phyloP scores from a whole-genome alignment of 2,888 invertebrate genomes.

The Polydesmus complanatus region DNA sequence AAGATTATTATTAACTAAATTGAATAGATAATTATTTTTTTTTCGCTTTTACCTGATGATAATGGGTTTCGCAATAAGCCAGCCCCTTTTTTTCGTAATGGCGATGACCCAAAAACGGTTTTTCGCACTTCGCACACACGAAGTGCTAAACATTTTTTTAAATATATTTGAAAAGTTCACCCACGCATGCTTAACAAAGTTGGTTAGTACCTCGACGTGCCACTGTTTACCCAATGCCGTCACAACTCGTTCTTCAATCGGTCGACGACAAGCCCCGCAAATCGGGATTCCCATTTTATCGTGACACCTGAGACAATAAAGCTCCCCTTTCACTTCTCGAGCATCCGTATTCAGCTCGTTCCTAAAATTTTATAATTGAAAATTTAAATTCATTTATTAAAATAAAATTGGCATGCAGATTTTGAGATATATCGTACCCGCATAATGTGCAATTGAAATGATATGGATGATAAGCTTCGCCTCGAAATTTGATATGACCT shows the following conservation, averaged over 20 bases:
- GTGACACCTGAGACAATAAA: conserved; percentile 94
- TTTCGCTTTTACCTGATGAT: conserved; percentile 48
- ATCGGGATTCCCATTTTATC: conserved; percentile 99
- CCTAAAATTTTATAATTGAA: neutral
- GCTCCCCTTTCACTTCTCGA: conserved; percentile 84
- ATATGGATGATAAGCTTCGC: conserved; percentile 97
- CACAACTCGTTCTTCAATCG: conserved; percentile 96
- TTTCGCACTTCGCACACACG: conserved; percentile 98
- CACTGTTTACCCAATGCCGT: conserved; percentile 96
- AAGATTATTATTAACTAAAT: too few species aligned
- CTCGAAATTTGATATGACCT: conserved; percentile 76
- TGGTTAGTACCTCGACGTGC: conserved; percentile 60
- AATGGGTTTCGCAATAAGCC: conserved; percentile 98
- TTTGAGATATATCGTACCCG: conserved; percentile 28
- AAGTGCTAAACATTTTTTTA: conserved; percentile 61
- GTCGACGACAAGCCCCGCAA: conserved; percentile 96
- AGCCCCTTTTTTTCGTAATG: conserved; percentile 97
- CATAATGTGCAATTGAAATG: conserved; percentile 86
- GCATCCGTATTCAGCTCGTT: conserved; percentile 90
- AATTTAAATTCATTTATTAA: neutral
- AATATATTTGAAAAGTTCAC: neutral
- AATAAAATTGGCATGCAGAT: too few species aligned
- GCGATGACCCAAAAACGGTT: conserved; percentile 96
- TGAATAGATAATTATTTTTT: neutral
- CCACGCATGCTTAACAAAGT: neutral